phyloP scores from a whole-genome alignment of 2,888 invertebrate species.

The Drosophila leonis region DNA sequence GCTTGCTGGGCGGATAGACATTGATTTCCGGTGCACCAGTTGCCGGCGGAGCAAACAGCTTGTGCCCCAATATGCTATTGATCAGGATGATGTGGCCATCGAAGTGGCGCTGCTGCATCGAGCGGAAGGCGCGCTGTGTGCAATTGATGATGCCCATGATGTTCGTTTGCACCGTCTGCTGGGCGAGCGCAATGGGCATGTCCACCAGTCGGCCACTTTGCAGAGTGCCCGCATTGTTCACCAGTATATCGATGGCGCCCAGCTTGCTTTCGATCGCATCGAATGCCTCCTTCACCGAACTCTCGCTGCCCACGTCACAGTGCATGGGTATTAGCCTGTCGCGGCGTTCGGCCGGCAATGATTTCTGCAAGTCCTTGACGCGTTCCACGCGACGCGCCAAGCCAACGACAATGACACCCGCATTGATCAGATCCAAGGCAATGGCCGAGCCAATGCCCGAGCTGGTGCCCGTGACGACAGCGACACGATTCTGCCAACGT shows the following conservation, averaged over 20 bases:
- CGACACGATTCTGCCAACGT: constrained; percentile 88
- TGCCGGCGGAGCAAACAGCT: constrained; percentile 45
- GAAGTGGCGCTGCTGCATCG: constrained; percentile 85
- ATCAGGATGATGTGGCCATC: constrained; percentile 86
- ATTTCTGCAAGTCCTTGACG: constrained; percentile 80
- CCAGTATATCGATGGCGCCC: constrained; percentile 87
- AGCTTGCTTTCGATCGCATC: constrained; percentile 86
- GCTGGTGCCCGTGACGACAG: constrained; percentile 89
- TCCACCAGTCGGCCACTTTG: constrained; percentile 65
- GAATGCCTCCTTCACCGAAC: constrained; percentile 87
- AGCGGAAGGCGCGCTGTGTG: constrained; percentile 86
- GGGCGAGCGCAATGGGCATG: constrained; percentile 53
- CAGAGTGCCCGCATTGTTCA: constrained; percentile 87
- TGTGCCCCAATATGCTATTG: constrained; percentile 84
- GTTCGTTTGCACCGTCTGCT: constrained; percentile 86
- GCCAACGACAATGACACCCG: constrained; percentile 87
- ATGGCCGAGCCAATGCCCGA: constrained; percentile 88
- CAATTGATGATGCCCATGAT: constrained; percentile 86
- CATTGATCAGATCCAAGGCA: constrained; percentile 84
- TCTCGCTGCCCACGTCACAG: constrained; percentile 87
- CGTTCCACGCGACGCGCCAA: constrained; percentile 86
- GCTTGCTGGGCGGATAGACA: constrained; percentile 82
- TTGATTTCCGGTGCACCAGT: constrained; percentile 60
- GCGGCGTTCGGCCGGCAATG: constrained; percentile 65
- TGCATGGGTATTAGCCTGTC: constrained; percentile 63